Base-by-base conservation (phyloP, 2,113 vertebrate species). In the Microtus oregoni region DNA sequence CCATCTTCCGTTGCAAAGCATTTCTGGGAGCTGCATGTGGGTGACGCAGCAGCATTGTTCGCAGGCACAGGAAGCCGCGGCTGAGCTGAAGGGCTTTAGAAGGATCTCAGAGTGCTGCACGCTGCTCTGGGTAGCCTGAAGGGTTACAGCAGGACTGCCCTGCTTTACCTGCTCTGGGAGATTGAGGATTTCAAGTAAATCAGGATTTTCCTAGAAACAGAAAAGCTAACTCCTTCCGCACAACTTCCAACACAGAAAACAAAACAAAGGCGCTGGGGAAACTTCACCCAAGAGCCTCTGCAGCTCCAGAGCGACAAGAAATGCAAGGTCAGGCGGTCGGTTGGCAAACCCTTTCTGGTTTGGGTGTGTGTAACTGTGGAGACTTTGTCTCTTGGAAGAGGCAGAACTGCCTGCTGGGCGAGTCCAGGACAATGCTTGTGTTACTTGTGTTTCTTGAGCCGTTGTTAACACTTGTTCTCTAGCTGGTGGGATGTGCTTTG, bases 1-100 rank as follows among this genome's bases (percentile, higher is more conserved):
- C 98, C 98, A 98, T 98, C 99, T 98, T 98, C 99, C 98, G 98
- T 98, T 99, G 98, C 99, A 99, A 99, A 99, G 98, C 99, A 99
- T 98, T 99, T 98, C 99, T 99, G 99, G 99, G 99, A 99, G 98
- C 98, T 98, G 98, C 98, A 99, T 99, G 99, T 98, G 98, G 98
- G 98, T 99, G 98, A 99, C 98, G 98, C 98, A 99, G 98, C 98
- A 99, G 98, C 98, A 99, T 99, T 99, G 98, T 99, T 98, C 98
- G 78, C 98, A 96, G 97, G 97, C 98, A 98, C 98, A 98, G 98
- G 98, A 98, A 98, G 98, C 98, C 85, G 95, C 90, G 93, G 91
- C 96, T 95, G 97, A 94, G 97, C 97, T 96, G 98, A 96, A 98
- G 98, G 98, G 97, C 97, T 98, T 44, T 78, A 94, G 95, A 83